Evolutionary conservation across 2,113 vertebrate genomes (phyloP).

Genomic region (Corynorhinus townsendii): DNA sequence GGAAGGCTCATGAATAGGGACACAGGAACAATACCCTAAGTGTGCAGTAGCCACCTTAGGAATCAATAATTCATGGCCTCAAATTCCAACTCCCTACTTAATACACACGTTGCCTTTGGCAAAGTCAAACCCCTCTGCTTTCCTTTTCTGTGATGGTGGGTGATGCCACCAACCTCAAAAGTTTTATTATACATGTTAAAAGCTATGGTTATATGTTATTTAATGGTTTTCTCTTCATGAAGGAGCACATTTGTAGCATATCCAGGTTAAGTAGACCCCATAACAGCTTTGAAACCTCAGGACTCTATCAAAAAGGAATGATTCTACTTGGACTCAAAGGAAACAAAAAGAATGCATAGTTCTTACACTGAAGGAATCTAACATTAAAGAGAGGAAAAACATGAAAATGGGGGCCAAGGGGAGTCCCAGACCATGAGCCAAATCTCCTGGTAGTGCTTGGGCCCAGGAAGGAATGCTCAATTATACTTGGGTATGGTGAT

Average conservation of each 20-base stretch:
- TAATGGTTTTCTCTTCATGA: background rate
- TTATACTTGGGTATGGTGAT: background rate
- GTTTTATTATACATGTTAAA: background rate
- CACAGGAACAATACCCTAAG: background rate
- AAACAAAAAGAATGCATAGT: background rate
- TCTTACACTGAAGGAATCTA: background rate
- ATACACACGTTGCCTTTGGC: background rate
- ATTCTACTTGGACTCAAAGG: background rate
- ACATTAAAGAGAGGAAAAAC: background rate
- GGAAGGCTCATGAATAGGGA: background rate
- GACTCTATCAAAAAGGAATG: background rate
- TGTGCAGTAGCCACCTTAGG: background rate
- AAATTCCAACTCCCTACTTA: background rate
- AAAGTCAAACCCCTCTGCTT: background rate
- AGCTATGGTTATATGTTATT: background rate
- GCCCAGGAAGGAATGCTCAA: background rate
- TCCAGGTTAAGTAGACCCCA: background rate
- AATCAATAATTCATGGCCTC: background rate
- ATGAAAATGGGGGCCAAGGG: background rate
- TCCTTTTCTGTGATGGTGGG: background rate
- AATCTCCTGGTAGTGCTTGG: background rate
- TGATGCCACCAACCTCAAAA: background rate
- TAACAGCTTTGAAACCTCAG: background rate
- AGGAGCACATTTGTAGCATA: background rate
- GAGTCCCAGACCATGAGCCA: background rate